These are phyloP conservation scores for Cotesia chilonis DNA, from an alignment of 1,140 invertebrate genomes.

Conservation along the genomic window DNA sequence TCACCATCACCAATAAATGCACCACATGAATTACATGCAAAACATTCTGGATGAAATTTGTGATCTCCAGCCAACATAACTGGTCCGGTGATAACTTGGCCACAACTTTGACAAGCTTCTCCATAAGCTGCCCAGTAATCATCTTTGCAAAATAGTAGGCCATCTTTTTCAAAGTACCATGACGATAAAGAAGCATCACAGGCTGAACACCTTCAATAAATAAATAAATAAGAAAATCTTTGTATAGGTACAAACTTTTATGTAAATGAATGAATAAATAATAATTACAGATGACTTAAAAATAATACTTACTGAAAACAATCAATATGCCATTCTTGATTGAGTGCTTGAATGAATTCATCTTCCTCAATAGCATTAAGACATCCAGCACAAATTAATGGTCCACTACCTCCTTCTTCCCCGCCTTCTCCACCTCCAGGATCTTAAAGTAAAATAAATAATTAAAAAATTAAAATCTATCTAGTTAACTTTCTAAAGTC, in stretches of 20 bases:
- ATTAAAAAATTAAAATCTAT: conserved; percentile 16
- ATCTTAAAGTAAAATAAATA: conserved; percentile 53
- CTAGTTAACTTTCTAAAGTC: neutral
- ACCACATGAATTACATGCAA: conserved; percentile 84
- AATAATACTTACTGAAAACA: conserved; percentile 76
- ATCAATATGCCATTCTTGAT: conserved; percentile 87
- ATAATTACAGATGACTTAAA: neutral
- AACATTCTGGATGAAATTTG: conserved; percentile 95
- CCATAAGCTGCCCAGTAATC: conserved; percentile 91
- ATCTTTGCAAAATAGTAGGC: conserved; percentile 85
- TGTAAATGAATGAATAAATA: conserved; percentile 4
- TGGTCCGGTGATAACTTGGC: conserved; percentile 87
- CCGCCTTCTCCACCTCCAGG: conserved; percentile 55
- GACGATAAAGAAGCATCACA: conserved; percentile 84
- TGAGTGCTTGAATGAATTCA: conserved; percentile 80
- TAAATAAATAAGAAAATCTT: conserved; percentile 18
- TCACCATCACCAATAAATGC: conserved; percentile 90
- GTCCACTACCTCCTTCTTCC: conserved; percentile 41
- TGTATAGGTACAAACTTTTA: neutral
- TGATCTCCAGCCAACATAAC: conserved; percentile 95
- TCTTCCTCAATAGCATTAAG: conserved; percentile 77
- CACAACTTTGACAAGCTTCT: conserved; percentile 88
- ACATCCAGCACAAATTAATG: conserved; percentile 74
- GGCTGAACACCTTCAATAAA: conserved; percentile 78
- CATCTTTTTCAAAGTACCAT: conserved; percentile 95